Base-by-base conservation (phyloP, 2,888 invertebrate species). In the Meghimatium bilineatum region DNA sequence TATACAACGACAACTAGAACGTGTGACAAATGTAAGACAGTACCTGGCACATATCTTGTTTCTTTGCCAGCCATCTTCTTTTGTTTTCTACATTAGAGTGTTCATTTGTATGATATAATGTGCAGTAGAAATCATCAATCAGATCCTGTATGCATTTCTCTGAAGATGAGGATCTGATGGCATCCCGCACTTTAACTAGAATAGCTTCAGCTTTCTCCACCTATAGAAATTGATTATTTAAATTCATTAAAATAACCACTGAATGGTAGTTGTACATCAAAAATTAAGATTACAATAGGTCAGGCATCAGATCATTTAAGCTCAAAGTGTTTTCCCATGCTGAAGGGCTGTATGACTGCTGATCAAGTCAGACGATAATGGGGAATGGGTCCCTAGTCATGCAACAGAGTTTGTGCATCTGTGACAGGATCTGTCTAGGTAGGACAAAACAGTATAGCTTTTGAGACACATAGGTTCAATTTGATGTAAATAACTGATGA, bases 191-290 rank as follows among this genome's bases (percentile, higher is more conserved):
- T 86, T 92, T 90, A 52, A 91, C 79, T 74, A 93, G 82, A 17
- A 92, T 86, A 36, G 90, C 91, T 83, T 93, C 92, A 44, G 92
- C 93, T 81, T 92, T 91, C 84, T 92, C 92, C 29, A 93, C 86
- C 92, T 92, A 80, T 36, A 36, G 29, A 8, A 38, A n/a, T 63
- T n/a, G 20, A 23, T 49, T 38, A 32, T 72, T 56, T n/a, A n/a
- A 6, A n/a, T n/a, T 63, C n/a, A 63, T n/a, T 10, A 63, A 63
- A 1, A 63, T n/a, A 23, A 49, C 49, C 49, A 49, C 49, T 49
- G 49, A 17, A 17, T 49, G 49, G 49, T 49, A 12, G 17, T 49
- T 12, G 10, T 12, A 56, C 8, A 49, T 49, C 49, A 17, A 49
- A 49, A 10, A 10, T 5, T 23, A 56, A 56, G 23, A n/a, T n/a